Conservation (phyloP, 2,113 vertebrate genomes). For the Siniperca chuatsi region DNA sequence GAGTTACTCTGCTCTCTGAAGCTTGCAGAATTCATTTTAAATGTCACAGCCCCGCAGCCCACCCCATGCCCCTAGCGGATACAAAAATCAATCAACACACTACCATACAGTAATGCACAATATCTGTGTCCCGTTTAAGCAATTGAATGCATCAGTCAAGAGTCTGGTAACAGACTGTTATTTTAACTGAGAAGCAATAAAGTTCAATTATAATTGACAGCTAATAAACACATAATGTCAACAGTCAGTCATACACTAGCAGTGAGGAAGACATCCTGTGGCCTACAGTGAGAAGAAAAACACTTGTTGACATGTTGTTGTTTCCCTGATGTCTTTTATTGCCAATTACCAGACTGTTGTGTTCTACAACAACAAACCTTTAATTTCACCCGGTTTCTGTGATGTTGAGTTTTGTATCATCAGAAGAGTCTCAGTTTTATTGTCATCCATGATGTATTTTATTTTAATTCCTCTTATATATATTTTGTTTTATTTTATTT, state of each 20-base stretch:
- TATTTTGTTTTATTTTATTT: constrained; percentile 86
- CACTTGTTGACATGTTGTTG: neutral
- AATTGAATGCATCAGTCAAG: constrained; percentile 17
- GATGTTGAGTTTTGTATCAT: neutral
- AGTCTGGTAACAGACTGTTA: constrained; percentile 9
- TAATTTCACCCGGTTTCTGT: neutral
- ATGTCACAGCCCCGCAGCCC: constrained; percentile 60
- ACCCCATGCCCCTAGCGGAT: neutral
- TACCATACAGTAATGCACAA: constrained; percentile 1
- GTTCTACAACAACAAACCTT: constrained; percentile 1
- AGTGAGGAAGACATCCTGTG: constrained; percentile 6
- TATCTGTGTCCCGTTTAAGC: constrained; percentile 40
- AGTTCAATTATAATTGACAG: constrained; percentile 28
- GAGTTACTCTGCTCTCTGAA: constrained; percentile 50
- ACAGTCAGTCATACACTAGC: constrained; percentile 29
- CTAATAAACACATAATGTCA: constrained; percentile 29
- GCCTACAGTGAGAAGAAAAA: constrained; percentile 22
- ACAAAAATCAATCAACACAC: neutral
- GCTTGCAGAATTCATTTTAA: constrained; percentile 60
- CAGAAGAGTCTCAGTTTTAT: neutral
- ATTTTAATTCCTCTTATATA: constrained; percentile 37
- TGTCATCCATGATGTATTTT: constrained; percentile 18
- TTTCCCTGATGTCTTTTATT: constrained; percentile 16
- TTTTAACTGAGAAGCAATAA: constrained; percentile 5
- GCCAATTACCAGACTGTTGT: constrained; percentile 1